A percentile compares a stretch with the other conserved stretches of the same genome.
These are phyloP conservation scores for Sphaerophoria rueppellii DNA, from an alignment of 2,888 invertebrate species.

Conservation along the genomic window DNA sequence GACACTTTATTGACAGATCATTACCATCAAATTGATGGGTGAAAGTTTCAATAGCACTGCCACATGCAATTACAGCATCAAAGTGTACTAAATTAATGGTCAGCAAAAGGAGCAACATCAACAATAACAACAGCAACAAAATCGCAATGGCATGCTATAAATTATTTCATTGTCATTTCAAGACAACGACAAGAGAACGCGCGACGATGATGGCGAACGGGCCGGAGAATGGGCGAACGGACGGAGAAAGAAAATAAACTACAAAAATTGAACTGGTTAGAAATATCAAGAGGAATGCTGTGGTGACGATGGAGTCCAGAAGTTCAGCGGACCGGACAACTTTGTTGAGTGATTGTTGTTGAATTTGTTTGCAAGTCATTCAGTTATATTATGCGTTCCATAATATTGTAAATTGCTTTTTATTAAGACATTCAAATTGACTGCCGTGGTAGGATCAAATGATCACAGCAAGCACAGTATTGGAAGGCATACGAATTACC, in stretches of 20 bases:
- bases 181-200: neutral
- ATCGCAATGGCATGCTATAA: conserved; percentile 38
- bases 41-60: conserved; percentile 57
- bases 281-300: too few relatives aligned
- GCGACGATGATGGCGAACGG: neutral
- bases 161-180: conserved; percentile 22
- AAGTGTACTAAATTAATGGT: neutral
- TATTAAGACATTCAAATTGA: too few relatives aligned
- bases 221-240: neutral
- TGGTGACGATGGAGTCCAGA: too few relatives aligned
- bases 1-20: conserved; percentile 71
- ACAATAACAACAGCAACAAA: conserved; percentile 9
- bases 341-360: too few relatives aligned
- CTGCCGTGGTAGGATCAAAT: too few relatives aligned
- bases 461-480: too few relatives aligned
- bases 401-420: too few relatives aligned
- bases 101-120: conserved; percentile 9
- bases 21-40: conserved; percentile 64
- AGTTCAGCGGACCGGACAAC: too few relatives aligned
- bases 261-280: conserved; percentile 1
- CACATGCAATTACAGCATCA: conserved; percentile 65
- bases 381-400: too few relatives aligned
- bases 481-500: too few relatives aligned
- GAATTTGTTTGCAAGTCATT: too few relatives aligned
- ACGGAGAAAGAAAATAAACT: too few relatives aligned